A percentile compares a stretch with the other conserved stretches of the same genome.
Conservation (phyloP, 2,113 vertebrate species). For the Podocnemis expansa region DNA sequence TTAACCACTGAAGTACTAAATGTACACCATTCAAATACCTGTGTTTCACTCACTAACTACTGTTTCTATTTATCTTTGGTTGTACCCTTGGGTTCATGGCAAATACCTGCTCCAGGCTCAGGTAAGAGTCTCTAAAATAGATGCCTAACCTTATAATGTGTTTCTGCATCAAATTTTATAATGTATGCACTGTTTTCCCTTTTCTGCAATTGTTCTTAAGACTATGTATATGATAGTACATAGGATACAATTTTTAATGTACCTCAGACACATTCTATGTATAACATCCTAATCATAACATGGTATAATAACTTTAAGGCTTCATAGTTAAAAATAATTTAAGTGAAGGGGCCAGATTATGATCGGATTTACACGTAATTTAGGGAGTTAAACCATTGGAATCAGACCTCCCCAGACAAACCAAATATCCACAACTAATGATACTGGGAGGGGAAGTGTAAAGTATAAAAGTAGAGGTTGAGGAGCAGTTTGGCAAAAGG, state of each 20-base stretch:
- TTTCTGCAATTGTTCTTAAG: background rate
- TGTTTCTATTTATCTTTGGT: constrained; percentile 44
- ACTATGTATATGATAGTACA: background rate
- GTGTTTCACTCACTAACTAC: background rate
- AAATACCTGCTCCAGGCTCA: constrained; percentile 75
- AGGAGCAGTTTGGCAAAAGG: background rate
- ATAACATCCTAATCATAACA: background rate
- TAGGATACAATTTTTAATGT: background rate
- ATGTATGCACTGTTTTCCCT: background rate
- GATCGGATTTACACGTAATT: background rate
- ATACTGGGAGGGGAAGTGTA: background rate
- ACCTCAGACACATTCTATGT: background rate
- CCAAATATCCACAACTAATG: background rate
- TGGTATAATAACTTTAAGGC: background rate
- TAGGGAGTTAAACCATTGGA: background rate
- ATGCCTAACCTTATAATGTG: background rate
- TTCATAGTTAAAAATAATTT: background rate
- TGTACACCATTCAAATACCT: background rate
- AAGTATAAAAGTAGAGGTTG: background rate
- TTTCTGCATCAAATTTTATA: background rate
- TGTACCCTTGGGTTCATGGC: constrained; percentile 11
- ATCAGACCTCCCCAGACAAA: background rate
- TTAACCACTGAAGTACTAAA: background rate
- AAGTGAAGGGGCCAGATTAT: background rate
- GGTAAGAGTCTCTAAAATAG: constrained; percentile 70